These are phyloP conservation scores for Eptesicus fuscus DNA, from an alignment of 2,113 vertebrate species.

Conservation along the genomic window DNA sequence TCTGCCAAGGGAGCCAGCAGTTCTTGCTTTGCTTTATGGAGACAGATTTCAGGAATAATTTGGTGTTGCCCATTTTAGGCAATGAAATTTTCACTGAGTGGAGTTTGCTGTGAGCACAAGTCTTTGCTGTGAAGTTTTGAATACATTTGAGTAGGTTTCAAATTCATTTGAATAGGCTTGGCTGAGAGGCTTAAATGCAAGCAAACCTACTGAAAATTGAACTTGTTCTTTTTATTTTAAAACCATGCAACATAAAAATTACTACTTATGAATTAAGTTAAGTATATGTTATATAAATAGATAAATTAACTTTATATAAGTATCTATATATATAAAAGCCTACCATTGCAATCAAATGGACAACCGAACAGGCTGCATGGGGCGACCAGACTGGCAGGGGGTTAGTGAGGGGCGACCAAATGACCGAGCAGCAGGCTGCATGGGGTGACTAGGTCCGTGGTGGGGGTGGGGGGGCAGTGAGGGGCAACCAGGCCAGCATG, in stretches of 20 bases:
- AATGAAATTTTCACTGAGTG: background rate
- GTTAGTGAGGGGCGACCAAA: too few relatives aligned
- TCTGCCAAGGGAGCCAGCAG: background rate
- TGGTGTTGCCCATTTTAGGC: background rate
- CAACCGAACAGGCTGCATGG: too few relatives aligned
- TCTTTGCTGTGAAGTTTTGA: background rate
- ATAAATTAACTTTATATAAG: background rate
- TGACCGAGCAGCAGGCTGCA: too few relatives aligned
- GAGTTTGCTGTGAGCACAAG: background rate
- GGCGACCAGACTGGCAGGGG: too few relatives aligned
- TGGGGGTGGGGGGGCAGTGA: too few relatives aligned
- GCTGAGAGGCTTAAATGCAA: background rate
- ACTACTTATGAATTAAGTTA: background rate
- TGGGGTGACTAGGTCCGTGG: too few relatives aligned
- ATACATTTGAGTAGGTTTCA: background rate
- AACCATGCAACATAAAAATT: background rate
- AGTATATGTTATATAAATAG: background rate
- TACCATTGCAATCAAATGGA: too few relatives aligned
- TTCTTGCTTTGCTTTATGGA: conserved; percentile 19
- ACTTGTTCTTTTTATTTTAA: conserved; percentile 28
- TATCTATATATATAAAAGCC: background rate
- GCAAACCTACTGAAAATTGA: background rate
- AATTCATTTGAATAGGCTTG: background rate
- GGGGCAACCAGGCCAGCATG: too few relatives aligned
- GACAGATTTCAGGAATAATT: conserved; percentile 39